Base-by-base conservation (phyloP, 2,797 vertebrate genomes). In the Myiotriccus ornatus region DNA sequence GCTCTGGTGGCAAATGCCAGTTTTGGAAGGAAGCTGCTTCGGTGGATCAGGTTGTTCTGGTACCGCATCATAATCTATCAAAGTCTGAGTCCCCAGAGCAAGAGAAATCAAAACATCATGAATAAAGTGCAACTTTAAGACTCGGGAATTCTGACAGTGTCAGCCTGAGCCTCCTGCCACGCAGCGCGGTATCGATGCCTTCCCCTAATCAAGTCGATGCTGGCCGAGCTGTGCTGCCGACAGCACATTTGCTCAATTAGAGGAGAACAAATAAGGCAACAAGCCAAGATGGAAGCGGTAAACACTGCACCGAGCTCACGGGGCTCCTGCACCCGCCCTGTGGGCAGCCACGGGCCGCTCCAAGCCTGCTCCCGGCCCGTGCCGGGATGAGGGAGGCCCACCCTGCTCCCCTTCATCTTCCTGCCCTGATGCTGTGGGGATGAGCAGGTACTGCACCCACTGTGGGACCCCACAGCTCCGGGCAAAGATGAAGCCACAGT, bases 11-110 rank as follows among this genome's bases (percentile, higher is more conserved):
- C 93, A 77, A 81, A 60, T 1, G 30, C 82, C 89, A 16, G 3
- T 34, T 87, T 82, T 62, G 84, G 93, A 95, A 92, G 52, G 34
- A 32, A 95, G 95, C 37, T 81, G 87, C 89, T 79, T 89, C 14
- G 25, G 73, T 77, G 83, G 25, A 75, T 94, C 60, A 82, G 46
- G 60, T 60, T 73, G 93, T 65, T 90, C 94, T 23, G 43, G 87
- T 62, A 50, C 84, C 59, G 64, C 87, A 89, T 76, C 93, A 73
- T 87, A 75, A 83, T 95, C 97, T 93, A 93, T 92, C 96, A 93
- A 93, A 92, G 95, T 55, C 37, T 5, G 85, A 49, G 73, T 96
- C 96, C 96, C 97, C 96, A 92, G 97, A 95, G 97, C 82, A 94
- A 20, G 30, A 95, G 97, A 94, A 96, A 96, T 95, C 97, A 97